phyloP scores from a whole-genome alignment of 2,797 vertebrate genomes.

The Channallabes apus region DNA sequence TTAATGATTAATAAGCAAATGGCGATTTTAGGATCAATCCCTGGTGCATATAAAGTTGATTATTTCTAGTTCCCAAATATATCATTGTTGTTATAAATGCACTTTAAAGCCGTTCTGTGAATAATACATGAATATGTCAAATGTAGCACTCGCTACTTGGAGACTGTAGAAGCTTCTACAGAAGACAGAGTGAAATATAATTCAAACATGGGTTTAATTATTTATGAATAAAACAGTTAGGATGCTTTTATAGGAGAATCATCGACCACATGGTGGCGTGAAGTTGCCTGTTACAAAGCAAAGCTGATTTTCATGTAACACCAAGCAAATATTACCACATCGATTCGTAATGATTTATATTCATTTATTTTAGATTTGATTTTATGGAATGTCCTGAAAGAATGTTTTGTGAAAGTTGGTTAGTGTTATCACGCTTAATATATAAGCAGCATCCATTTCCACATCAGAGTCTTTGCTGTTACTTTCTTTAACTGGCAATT shows the following conservation, averaged over 20 bases:
- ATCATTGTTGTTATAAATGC: conserved; percentile 33
- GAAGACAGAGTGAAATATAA: not conserved
- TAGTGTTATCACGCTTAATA: not conserved
- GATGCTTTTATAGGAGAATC: not conserved
- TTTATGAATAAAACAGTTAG: not conserved
- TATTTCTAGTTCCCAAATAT: conserved; percentile 4
- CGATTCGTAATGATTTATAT: not conserved
- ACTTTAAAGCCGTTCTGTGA: conserved; percentile 15
- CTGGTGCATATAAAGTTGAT: not conserved
- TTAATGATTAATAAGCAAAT: not conserved
- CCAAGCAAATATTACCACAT: not conserved
- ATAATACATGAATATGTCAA: not conserved
- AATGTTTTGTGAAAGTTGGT: not conserved
- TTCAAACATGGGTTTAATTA: not conserved
- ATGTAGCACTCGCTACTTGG: too few relatives aligned
- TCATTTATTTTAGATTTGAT: not conserved
- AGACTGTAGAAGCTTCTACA: not conserved
- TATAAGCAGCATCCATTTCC: not conserved
- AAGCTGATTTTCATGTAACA: not conserved
- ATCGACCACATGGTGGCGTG: not conserved
- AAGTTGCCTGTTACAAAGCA: not conserved
- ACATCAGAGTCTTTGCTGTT: not conserved
- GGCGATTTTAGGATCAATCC: not conserved
- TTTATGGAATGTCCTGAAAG: not conserved
- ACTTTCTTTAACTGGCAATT: not conserved